These are phyloP conservation scores for Thalpophila matura DNA, from an alignment of 2,888 invertebrate species.

Conservation along the genomic window DNA sequence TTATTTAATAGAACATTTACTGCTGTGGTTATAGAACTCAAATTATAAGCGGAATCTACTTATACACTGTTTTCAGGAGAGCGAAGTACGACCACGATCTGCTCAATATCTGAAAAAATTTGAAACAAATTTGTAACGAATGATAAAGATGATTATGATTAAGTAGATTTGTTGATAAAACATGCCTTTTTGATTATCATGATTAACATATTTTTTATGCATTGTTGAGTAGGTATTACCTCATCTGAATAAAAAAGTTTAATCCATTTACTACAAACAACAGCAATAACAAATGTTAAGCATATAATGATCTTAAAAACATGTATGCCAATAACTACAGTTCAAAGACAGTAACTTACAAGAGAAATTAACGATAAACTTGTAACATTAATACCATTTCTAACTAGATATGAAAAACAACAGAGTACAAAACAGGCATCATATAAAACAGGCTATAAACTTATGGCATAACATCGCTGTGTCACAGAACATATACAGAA, in stretches of 20 bases:
- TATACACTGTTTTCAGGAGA: slow-evolving; percentile 77
- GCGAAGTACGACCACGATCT: slow-evolving; percentile 84
- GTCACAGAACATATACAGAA: neutral
- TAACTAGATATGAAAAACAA: slow-evolving; percentile 29
- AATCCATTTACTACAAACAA: neutral
- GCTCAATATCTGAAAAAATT: slow-evolving; percentile 81
- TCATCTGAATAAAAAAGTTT: no score
- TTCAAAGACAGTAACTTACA: neutral
- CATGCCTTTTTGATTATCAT: no score
- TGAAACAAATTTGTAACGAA: neutral
- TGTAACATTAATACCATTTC: slow-evolving; percentile 8
- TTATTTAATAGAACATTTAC: no score
- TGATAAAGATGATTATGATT: no score
- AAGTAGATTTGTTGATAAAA: no score
- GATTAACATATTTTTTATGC: no score
- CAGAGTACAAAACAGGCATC: slow-evolving; percentile 2
- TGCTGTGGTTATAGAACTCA: no score
- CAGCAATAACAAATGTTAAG: neutral
- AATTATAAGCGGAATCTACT: slow-evolving; percentile 48
- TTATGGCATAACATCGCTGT: slow-evolving; percentile 3
- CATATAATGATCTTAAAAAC: slow-evolving; percentile 29
- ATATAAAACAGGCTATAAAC: slow-evolving; percentile 28
- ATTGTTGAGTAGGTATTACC: no score
- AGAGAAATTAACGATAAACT: slow-evolving; percentile 10
- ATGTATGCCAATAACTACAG: slow-evolving; percentile 16